Conservation (phyloP, 2,888 invertebrate genomes). For the Cordilura impudica region DNA sequence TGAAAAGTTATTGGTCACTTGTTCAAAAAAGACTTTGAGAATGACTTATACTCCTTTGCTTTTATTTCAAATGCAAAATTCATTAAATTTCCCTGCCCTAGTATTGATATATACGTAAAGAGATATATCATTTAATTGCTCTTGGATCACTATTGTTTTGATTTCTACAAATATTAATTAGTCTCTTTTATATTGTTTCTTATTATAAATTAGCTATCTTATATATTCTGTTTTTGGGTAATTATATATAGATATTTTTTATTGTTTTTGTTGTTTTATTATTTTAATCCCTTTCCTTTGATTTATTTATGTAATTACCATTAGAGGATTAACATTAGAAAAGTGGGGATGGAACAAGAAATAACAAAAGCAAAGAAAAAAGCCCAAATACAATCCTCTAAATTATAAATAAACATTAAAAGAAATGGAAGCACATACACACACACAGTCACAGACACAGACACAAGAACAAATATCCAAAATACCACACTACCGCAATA, state of each 20-base stretch:
- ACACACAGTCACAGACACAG: slow-evolving; percentile 14
- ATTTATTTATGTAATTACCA: slow-evolving; percentile 61
- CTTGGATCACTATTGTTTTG: not conserved
- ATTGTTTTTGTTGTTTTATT: slow-evolving; percentile 11
- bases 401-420: slow-evolving; percentile 55
- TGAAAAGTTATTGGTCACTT: too few species aligned
- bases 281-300: slow-evolving; percentile 53
- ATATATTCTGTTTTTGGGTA: not conserved
- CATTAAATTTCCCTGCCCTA: not conserved
- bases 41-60: too few species aligned
- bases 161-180: slow-evolving; percentile 17
- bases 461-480: not conserved
- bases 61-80: too few species aligned
- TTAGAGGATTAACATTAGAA: slow-evolving; percentile 50
- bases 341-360: slow-evolving; percentile 1
- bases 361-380: slow-evolving; percentile 1
- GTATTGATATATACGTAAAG: not conserved
- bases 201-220: not conserved
- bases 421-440: slow-evolving; percentile 24
- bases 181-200: slow-evolving; percentile 3
- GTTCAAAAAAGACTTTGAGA: too few species aligned
- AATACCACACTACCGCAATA: not conserved
- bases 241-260: not conserved
- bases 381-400: slow-evolving; percentile 9
- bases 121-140: not conserved